Percentiles rank a stretch among this genome's conserved stretches.
These are phyloP conservation scores for Phasianus colchicus DNA, from an alignment of 2,113 vertebrate species.

Conservation along the genomic window DNA sequence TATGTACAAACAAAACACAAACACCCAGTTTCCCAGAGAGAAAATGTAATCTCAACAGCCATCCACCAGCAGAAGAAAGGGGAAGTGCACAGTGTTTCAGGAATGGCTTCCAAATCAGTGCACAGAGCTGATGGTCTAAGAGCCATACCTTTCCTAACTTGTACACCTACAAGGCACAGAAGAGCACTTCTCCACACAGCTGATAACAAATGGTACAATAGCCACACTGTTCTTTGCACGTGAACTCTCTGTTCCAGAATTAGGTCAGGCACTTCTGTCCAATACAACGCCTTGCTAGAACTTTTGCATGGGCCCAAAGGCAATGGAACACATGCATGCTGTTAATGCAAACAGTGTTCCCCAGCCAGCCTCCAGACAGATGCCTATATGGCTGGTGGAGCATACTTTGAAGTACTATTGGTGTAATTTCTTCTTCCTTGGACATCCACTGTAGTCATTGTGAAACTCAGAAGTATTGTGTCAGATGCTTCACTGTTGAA, in stretches of 20 bases:
- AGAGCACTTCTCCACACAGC: background rate
- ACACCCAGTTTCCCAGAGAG: background rate
- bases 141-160: background rate
- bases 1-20: background rate
- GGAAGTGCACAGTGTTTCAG: background rate
- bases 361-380: background rate
- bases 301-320: background rate
- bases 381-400: fast-evolving
- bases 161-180: background rate
- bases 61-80: background rate
- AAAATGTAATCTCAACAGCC: background rate
- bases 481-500: background rate
- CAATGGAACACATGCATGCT: background rate
- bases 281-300: background rate
- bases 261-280: background rate
- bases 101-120: background rate
- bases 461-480: background rate
- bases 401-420: background rate
- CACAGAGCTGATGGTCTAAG: background rate
- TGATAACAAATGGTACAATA: background rate
- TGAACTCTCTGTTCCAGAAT: background rate
- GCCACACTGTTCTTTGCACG: fast-evolving
- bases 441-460: background rate
- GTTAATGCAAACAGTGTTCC: too few relatives aligned
- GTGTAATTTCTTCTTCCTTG: background rate